Conservation (phyloP, 1,140 invertebrate species). For the Heterodera carotae region DNA sequence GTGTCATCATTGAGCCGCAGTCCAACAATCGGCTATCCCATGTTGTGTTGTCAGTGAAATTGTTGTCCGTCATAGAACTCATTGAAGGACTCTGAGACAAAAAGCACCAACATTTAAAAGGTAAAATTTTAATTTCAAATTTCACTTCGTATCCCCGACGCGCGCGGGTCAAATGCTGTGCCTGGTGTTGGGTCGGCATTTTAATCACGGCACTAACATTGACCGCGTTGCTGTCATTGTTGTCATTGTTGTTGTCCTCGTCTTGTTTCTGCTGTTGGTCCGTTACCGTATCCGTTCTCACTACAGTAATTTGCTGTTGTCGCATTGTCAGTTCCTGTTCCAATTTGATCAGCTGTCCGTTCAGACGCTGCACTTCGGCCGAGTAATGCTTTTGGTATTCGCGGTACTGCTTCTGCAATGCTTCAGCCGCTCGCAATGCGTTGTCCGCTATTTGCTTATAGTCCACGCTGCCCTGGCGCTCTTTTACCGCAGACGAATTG, state of each 20-base stretch:
- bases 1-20: conserved; percentile 33
- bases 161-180: conserved; percentile 14
- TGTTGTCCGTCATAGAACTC: conserved; percentile 31
- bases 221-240: conserved; percentile 18
- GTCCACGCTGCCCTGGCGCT: conserved; percentile 13
- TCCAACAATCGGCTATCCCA: conserved; percentile 54
- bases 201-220: not conserved
- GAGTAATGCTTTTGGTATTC: conserved; percentile 63
- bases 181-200: not conserved
- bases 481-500: too few relatives aligned
- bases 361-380: conserved; percentile 60
- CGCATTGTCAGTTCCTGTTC: conserved; percentile 37
- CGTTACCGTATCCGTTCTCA: conserved; percentile 15
- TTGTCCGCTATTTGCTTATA: conserved; percentile 48
- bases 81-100: conserved; percentile 24
- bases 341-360: conserved; percentile 52
- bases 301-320: conserved; percentile 52
- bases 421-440: conserved; percentile 58
- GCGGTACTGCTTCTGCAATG: conserved; percentile 58
- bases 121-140: not conserved
- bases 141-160: conserved; percentile 18
- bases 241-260: conserved; percentile 7
- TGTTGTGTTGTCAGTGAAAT: conserved; percentile 47
- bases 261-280: conserved; percentile 5
- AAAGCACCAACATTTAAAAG: too few relatives aligned